phyloP scores from a whole-genome alignment of 2,797 vertebrate genomes.

The Sebastolobus alascanus region DNA sequence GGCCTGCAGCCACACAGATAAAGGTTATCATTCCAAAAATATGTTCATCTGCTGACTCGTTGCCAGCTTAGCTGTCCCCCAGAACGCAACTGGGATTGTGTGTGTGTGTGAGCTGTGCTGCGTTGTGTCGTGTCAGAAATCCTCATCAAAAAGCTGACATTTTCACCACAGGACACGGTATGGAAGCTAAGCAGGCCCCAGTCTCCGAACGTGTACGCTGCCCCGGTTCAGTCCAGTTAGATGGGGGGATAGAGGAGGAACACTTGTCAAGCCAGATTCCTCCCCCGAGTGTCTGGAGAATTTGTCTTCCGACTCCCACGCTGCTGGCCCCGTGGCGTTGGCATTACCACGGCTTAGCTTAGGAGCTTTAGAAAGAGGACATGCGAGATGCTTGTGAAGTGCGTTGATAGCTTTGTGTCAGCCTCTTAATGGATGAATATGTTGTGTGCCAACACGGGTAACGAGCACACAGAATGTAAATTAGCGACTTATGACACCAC shows the following conservation, averaged over 20 bases:
- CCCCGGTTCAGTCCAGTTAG: slow-evolving; percentile 42
- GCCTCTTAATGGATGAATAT: slow-evolving; percentile 31
- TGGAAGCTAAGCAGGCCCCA: slow-evolving; percentile 49
- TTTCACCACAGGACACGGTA: slow-evolving; percentile 52
- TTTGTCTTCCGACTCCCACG: slow-evolving; percentile 44
- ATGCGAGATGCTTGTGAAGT: slow-evolving; percentile 39
- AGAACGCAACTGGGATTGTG: slow-evolving; percentile 31
- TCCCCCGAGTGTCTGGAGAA: slow-evolving; percentile 37
- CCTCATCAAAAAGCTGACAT: slow-evolving; percentile 69
- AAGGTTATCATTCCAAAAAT: slow-evolving; percentile 82
- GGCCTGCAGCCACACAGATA: slow-evolving; percentile 68
- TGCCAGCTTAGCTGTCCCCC: slow-evolving; percentile 47
- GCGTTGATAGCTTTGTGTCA: slow-evolving; percentile 26
- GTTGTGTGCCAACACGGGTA: slow-evolving; percentile 7
- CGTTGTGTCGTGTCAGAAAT: slow-evolving; percentile 49
- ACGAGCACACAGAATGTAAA: slow-evolving; percentile 16
- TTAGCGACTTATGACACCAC: neutral
- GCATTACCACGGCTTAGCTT: slow-evolving; percentile 61
- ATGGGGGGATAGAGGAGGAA: slow-evolving; percentile 28
- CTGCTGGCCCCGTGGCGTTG: slow-evolving; percentile 45
- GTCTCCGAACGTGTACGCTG: slow-evolving; percentile 25
- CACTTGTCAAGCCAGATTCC: slow-evolving; percentile 52
- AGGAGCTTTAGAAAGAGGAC: slow-evolving; percentile 47
- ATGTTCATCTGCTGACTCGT: slow-evolving; percentile 66
- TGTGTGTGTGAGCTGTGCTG: slow-evolving; percentile 6